These are phyloP conservation scores for Stenurella melanura DNA, from an alignment of 2,888 invertebrate genomes.

Conservation along the genomic window DNA sequence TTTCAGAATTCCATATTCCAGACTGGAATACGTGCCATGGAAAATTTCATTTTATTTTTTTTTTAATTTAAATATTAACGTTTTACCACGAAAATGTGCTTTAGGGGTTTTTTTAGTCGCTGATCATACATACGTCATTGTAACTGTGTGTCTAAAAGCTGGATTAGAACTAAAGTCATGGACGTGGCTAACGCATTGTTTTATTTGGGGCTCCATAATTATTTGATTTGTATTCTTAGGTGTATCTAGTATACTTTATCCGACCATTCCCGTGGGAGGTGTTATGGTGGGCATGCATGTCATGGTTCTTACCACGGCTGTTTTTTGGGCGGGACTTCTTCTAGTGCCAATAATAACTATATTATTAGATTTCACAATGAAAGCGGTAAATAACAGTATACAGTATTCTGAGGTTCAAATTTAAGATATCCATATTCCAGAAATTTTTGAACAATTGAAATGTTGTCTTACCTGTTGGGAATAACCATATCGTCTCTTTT, in stretches of 20 bases:
- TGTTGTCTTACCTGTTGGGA: no score
- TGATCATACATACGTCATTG: constrained; percentile 97
- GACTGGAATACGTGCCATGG: no score
- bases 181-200: constrained; percentile 95
- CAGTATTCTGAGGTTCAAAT: no score
- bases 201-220: constrained; percentile 96
- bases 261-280: constrained; percentile 86
- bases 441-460: no score
- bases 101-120: no score
- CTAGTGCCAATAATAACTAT: constrained; percentile 92
- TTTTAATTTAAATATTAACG: no score
- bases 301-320: constrained; percentile 90
- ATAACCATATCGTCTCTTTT: no score
- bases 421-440: no score
- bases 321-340: constrained; percentile 95
- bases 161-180: constrained; percentile 96
- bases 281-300: constrained; percentile 96
- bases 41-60: no score
- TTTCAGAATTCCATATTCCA: no score
- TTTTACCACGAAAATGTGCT: no score
- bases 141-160: constrained; percentile 98
- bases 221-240: constrained; percentile 95
- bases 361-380: constrained; percentile 90
- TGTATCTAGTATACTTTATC: constrained; percentile 91
- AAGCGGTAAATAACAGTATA: constrained; percentile 76